Conservation (phyloP, 2,797 vertebrate species). For the Crypturellus tataupa region DNA sequence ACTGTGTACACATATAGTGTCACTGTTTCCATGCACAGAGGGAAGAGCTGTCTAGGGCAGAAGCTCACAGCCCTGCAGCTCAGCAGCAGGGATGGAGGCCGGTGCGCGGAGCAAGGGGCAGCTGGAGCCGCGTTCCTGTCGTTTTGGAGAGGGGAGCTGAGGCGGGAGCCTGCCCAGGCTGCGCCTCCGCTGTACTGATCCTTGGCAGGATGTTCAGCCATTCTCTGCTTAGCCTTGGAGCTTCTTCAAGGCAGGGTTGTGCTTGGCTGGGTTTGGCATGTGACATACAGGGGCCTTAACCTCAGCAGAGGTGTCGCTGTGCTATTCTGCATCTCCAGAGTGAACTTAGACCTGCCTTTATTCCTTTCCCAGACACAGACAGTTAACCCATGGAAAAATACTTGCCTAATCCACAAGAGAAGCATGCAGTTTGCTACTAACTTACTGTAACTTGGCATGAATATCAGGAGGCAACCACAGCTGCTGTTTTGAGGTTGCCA, state of each 20-base stretch:
- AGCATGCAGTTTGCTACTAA: background rate
- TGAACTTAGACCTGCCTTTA: background rate
- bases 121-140: background rate
- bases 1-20: background rate
- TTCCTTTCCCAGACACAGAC: background rate
- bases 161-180: background rate
- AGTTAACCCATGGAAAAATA: slow-evolving; percentile 33
- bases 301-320: background rate
- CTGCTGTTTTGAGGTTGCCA: slow-evolving; percentile 35
- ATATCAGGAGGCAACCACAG: background rate
- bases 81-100: background rate
- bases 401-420: background rate
- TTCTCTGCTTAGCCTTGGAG: background rate
- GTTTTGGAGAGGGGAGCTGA: background rate
- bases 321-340: background rate
- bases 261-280: background rate
- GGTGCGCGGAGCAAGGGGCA: background rate
- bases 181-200: slow-evolving; percentile 7
- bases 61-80: background rate
- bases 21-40: background rate
- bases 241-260: background rate
- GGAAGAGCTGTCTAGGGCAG: background rate
- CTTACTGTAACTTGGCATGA: slow-evolving; percentile 17
- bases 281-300: background rate
- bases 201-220: background rate